Percentiles rank a stretch among this genome's conserved stretches.
These are phyloP conservation scores for Phlogophora meticulosa DNA, from an alignment of 2,888 invertebrate species.

Conservation along the genomic window DNA sequence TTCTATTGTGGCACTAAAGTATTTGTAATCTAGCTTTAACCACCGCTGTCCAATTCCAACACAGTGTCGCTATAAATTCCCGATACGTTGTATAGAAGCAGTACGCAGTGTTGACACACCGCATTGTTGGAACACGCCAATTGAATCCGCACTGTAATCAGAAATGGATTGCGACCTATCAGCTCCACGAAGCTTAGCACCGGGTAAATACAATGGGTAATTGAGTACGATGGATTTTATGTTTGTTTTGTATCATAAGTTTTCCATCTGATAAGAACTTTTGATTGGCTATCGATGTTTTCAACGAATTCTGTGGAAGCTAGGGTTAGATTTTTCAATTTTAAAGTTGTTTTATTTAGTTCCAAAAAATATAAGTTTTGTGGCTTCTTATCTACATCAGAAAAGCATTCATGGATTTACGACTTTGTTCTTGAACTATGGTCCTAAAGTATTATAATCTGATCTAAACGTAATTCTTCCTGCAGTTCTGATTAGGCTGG, in stretches of 20 bases:
- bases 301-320: conserved; percentile 6
- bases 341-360: not conserved
- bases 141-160: conserved; percentile 63
- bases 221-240: conserved; percentile 59
- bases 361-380: conserved; percentile 10
- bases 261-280: conserved; percentile 44
- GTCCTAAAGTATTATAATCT: not conserved
- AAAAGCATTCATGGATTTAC: not conserved
- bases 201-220: conserved; percentile 72
- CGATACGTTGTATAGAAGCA: conserved; percentile 47
- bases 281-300: conserved; percentile 32
- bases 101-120: conserved; percentile 50
- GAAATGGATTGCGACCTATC: conserved; percentile 59
- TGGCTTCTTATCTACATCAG: not conserved
- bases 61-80: conserved; percentile 56
- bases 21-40: conserved; percentile 62
- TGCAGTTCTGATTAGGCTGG: too few relatives aligned
- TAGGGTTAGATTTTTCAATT: conserved; percentile 8
- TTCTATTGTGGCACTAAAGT: conserved; percentile 61
- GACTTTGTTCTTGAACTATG: not conserved
- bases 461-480: too few relatives aligned
- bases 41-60: conserved; percentile 43
- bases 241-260: conserved; percentile 61
- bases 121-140: conserved; percentile 57
- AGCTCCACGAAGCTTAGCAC: conserved; percentile 64